Evolutionary conservation across 2,113 vertebrate species (phyloP), one percentile per base, ranked within the genome.

Genomic region (Choloepus hoffmanni): DNA sequence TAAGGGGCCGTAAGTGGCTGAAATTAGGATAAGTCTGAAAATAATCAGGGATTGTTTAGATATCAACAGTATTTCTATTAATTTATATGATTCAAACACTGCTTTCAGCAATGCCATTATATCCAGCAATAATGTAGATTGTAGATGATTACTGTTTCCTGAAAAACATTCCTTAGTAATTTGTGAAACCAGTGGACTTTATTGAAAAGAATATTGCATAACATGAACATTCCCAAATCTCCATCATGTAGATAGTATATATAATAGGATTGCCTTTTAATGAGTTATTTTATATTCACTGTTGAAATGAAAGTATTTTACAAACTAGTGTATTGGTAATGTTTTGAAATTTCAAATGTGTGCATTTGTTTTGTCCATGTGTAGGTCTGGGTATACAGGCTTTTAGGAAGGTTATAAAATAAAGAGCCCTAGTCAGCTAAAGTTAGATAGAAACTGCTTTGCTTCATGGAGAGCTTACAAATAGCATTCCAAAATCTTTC

Each of bases 21-120:
- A 79, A 62, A 79, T 76, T 81, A 95, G 14, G 84, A 76, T 70
- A 16, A 81, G 23, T 62, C 26, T 91, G 40, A 91, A 96, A 89
- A 79, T 19, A 60, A 45, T 58, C 30, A 81, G 58, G 60, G 24
- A n/a, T 92, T 84, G 26, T 43, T 87, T 89, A 50, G 5, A 11
- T 90, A 77, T 60, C 3, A 72, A 18, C 40, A 45, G 24, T 68
- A 76, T 81, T 93, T 87, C 83, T 4, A 73, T 79, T 74, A 74
- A 72, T 81, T 87, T 67, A 50, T 74, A 63, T 70, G 65, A 79
- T 15, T 48, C 24, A 9, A 81, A 43, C 85, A 63, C 68, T 92
- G 19, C 40, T 76, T 87, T 89, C 19, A 63, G 7, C 77, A 65
- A 78, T 40, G 13, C 43, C 14, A 74, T 24, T 30, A 76, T 74